A percentile compares a stretch with the other conserved stretches of the same genome.
phyloP scores from a whole-genome alignment of 2,797 vertebrate species.

The Catharus ustulatus region DNA sequence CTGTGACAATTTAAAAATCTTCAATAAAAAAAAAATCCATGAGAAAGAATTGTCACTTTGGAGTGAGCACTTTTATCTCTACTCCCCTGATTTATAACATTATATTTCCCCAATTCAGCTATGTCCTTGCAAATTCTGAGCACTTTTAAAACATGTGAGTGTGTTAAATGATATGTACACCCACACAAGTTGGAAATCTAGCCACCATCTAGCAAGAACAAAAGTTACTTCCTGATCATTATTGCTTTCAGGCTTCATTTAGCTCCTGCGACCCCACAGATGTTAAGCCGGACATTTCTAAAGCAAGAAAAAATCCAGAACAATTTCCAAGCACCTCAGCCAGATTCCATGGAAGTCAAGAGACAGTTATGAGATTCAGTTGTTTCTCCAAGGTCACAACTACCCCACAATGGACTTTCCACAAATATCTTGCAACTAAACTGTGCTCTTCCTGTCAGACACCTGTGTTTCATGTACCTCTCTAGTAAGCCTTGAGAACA shows the following conservation, averaged over 20 bases:
- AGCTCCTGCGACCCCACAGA: not conserved
- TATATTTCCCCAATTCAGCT: not conserved
- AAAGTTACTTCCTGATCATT: not conserved
- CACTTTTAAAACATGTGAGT: not conserved
- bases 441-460: slow-evolving; percentile 7
- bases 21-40: not conserved
- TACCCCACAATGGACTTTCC: not conserved
- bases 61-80: not conserved
- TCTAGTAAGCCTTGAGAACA: not conserved
- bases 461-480: slow-evolving; percentile 1
- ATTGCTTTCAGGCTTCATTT: slow-evolving; percentile 5
- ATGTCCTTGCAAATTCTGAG: not conserved
- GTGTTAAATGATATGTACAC: not conserved
- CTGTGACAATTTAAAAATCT: not conserved
- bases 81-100: not conserved
- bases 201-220: not conserved
- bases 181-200: not conserved
- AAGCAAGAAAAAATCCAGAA: slow-evolving; percentile 14
- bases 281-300: not conserved
- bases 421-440: slow-evolving; percentile 34
- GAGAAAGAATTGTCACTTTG: not conserved
- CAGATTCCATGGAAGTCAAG: slow-evolving; percentile 12
- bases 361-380: not conserved
- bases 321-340: not conserved
- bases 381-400: not conserved